These are phyloP conservation scores for Pycnomerus fuliginosus DNA, from an alignment of 2,888 invertebrate species.

Conservation along the genomic window DNA sequence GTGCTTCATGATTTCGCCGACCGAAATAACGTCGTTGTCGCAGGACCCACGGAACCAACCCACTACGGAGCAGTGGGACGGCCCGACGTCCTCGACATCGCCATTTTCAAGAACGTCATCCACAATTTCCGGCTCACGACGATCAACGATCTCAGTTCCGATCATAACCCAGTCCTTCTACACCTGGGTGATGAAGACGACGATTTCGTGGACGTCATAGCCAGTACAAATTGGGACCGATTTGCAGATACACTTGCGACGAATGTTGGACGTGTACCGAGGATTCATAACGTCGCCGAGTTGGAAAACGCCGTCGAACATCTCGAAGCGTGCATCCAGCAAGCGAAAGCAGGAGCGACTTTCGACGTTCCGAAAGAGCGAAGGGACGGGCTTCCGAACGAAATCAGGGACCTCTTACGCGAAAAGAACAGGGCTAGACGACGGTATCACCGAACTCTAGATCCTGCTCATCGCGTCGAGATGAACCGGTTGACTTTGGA, in stretches of 20 bases:
- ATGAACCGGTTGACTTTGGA: background rate
- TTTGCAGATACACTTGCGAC: too few relatives aligned
- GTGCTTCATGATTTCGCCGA: background rate
- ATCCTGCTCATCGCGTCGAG: background rate
- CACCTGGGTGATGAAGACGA: background rate
- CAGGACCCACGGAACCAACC: background rate
- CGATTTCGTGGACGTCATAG: background rate
- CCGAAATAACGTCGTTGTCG: background rate
- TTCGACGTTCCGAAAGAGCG: background rate
- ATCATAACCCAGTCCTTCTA: background rate
- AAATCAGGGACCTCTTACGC: background rate
- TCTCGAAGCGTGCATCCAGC: too few relatives aligned
- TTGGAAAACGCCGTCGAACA: too few relatives aligned
- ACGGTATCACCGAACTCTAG: background rate
- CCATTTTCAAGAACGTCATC: background rate
- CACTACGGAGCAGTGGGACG: background rate
- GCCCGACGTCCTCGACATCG: conserved; percentile 2
- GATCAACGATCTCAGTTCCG: background rate
- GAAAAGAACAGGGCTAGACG: background rate
- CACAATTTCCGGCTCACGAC: background rate
- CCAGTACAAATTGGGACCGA: background rate
- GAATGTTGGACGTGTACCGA: too few relatives aligned
- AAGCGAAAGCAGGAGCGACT: too few relatives aligned
- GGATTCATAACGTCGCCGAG: too few relatives aligned
- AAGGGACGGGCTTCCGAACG: background rate